Base-by-base conservation (phyloP, 2,797 vertebrate species). In the Halcyon badia region DNA sequence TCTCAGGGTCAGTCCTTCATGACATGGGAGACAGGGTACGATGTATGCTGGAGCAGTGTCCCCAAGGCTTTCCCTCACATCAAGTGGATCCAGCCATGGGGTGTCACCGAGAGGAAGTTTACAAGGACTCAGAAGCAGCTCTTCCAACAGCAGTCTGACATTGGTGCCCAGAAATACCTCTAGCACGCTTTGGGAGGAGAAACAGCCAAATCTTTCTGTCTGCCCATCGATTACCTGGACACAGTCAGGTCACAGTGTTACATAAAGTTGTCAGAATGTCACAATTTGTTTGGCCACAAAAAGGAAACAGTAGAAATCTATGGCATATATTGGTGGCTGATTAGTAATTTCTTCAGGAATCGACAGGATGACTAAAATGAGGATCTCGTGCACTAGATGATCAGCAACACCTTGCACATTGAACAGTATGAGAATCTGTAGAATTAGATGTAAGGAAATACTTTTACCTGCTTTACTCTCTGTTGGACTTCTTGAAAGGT, bases 371-470 rank as follows among this genome's bases (percentile, higher is more conserved):
- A 89, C 24, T 94, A 75, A 89, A 97, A 80, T 24, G 77, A 62
- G 31, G 62, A 44, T 79, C 73, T 70, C 30, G 11, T 25, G 26
- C 85, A 95, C 44, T 58, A 60, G 62, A 78, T 56, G 41, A 96
- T 57, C 49, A 89, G 76, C 48, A 91, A 17, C 33, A 88, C 72
- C 78, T 64, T 39, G 35, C 11, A 10, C 58, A 22, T 58, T 46
- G 77, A 94, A 93, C 65, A 37, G 0, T 89, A 68, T 30, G 58
- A 94, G 87, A 96, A 68, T 15, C 49, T 72, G 11, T 9, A 85
- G 56, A 85, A 79, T 66, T 81, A 75, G 61, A 72, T 42, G 52
- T 84, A 92, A 83, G 62, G 78, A 94, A 97, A 72, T 87, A 62
- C 16, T 18, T 85, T 76, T 68, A 82, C 64, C 58, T 80, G 39